phyloP scores from a whole-genome alignment of 2,113 vertebrate genomes.

The Poeciliopsis retropinna region DNA sequence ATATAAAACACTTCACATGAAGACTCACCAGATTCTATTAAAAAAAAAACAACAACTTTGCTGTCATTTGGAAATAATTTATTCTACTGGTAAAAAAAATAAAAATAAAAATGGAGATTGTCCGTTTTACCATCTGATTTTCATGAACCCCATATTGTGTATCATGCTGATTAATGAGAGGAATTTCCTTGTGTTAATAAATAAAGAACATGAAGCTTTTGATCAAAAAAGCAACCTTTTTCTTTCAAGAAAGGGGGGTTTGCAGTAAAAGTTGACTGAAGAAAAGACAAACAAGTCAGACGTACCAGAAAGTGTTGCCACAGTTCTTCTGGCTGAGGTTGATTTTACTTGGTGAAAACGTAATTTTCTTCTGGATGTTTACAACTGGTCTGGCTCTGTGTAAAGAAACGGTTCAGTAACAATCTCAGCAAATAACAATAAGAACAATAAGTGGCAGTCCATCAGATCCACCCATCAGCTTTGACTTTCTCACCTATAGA shows the following conservation, averaged over 20 bases:
- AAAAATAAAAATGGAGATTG: too few species aligned
- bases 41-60: too few species aligned
- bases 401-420: slow-evolving; percentile 5
- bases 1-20: not conserved
- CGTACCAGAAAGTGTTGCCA: slow-evolving; percentile 84
- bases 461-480: not conserved
- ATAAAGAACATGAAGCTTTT: not conserved
- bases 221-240: not conserved
- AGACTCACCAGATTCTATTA: not conserved
- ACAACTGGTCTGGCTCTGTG: slow-evolving; percentile 90
- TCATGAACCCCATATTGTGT: too few species aligned
- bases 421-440: not conserved
- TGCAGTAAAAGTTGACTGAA: not conserved
- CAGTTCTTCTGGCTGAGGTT: slow-evolving; percentile 75
- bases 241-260: not conserved
- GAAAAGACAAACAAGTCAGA: not conserved
- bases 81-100: too few species aligned
- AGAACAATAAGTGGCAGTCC: not conserved
- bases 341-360: slow-evolving; percentile 78
- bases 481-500: slow-evolving; percentile 55
- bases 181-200: not conserved
- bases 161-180: too few species aligned
- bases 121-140: too few species aligned
- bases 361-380: slow-evolving; percentile 85
- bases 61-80: too few species aligned